These are phyloP conservation scores for Engraulis encrasicolus DNA, from an alignment of 2,113 vertebrate species.

Conservation along the genomic window DNA sequence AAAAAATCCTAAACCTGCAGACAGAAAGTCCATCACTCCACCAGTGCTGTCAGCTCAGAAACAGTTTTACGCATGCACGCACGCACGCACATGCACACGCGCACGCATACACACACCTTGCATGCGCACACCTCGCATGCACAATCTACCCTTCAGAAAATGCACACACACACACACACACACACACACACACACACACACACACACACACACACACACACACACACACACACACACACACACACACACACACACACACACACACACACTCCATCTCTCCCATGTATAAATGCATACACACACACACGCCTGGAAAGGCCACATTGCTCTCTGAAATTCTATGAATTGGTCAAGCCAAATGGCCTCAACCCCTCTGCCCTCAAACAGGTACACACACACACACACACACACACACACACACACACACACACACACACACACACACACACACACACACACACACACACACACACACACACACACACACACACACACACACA, in stretches of 20 bases:
- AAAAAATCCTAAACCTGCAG: background rate
- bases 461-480: background rate
- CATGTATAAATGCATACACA: no score
- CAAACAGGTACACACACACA: background rate
- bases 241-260: background rate
- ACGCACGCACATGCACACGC: background rate
- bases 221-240: no score
- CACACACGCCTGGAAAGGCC: background rate
- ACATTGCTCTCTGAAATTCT: no score
- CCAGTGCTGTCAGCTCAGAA: background rate
- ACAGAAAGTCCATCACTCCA: background rate
- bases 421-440: background rate
- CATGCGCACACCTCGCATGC: no score
- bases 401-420: background rate
- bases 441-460: background rate
- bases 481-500: background rate
- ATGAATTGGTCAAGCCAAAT: no score
- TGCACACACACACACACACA: no score
- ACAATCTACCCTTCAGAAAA: no score
- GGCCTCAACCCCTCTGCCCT: no score
- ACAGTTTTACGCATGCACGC: background rate
- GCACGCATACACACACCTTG: no score
- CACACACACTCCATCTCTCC: background rate
- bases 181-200: no score
- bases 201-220: no score